A percentile compares a stretch with the other conserved stretches of the same genome.
These are phyloP conservation scores for Agrotis exclamationis DNA, from an alignment of 2,888 invertebrate species.

Conservation along the genomic window DNA sequence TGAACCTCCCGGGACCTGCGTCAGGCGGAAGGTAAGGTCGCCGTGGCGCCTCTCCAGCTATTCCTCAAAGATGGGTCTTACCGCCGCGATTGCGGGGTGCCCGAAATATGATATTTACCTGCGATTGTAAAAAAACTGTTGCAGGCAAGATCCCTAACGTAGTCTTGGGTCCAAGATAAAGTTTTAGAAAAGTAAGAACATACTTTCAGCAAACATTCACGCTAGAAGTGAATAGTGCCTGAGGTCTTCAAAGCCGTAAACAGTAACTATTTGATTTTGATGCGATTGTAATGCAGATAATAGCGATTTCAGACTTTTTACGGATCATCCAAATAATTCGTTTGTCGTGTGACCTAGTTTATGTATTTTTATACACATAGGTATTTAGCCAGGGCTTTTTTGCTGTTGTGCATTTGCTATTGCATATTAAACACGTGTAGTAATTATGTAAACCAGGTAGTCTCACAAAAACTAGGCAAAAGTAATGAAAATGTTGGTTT, in stretches of 20 bases:
- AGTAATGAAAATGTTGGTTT: background rate
- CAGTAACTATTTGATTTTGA: background rate
- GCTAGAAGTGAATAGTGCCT: background rate
- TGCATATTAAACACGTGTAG: background rate
- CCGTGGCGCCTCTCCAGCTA: too few relatives aligned
- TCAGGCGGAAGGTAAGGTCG: too few relatives aligned
- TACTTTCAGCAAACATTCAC: background rate
- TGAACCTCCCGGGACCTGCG: too few relatives aligned
- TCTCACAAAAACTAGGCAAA: background rate
- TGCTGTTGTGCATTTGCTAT: background rate
- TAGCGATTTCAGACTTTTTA: constrained; percentile 9
- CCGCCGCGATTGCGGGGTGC: too few relatives aligned
- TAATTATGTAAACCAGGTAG: background rate
- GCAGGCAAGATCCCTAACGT: too few relatives aligned
- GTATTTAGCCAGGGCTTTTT: background rate
- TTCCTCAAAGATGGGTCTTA: too few relatives aligned
- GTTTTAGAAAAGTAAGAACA: background rate
- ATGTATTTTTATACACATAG: background rate
- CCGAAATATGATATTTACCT: too few relatives aligned
- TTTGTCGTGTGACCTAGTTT: background rate
- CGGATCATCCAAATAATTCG: constrained; percentile 8
- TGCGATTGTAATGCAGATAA: too few relatives aligned
- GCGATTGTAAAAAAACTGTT: too few relatives aligned
- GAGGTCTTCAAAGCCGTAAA: background rate
- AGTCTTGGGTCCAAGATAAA: too few relatives aligned